phyloP scores from a whole-genome alignment of 2,888 invertebrate genomes.

The Drosophila barbarae region DNA sequence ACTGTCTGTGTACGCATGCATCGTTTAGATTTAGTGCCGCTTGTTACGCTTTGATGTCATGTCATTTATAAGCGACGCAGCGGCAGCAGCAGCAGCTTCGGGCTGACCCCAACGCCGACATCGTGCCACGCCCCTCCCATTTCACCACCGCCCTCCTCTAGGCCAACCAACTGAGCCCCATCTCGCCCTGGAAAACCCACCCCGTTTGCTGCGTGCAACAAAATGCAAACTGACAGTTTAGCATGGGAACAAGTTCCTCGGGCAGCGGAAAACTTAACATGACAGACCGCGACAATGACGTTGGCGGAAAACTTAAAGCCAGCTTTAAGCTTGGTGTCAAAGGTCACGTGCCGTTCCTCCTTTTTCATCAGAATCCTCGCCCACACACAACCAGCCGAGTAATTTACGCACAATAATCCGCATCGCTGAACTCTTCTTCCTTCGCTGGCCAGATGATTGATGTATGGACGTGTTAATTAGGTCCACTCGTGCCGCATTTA shows the following conservation, averaged over 20 bases:
- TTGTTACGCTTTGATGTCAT: constrained; percentile 73
- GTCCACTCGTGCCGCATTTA: constrained; percentile 62
- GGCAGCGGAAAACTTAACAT: constrained; percentile 60
- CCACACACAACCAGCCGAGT: constrained; percentile 52
- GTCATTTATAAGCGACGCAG: constrained; percentile 65
- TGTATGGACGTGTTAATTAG: constrained; percentile 76
- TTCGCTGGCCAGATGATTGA: constrained; percentile 64
- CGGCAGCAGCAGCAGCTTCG: constrained; percentile 29
- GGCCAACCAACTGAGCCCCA: constrained; percentile 1
- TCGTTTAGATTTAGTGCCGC: constrained; percentile 76
- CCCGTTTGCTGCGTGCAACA: constrained; percentile 40
- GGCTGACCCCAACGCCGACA: constrained; percentile 34
- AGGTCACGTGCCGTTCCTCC: constrained; percentile 53
- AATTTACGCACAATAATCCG: constrained; percentile 76
- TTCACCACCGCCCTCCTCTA: constrained; percentile 1
- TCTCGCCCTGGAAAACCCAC: not conserved
- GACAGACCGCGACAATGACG: constrained; percentile 60
- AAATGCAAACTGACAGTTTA: constrained; percentile 73
- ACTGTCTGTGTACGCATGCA: constrained; percentile 41
- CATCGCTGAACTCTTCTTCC: constrained; percentile 68
- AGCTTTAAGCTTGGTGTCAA: constrained; percentile 59
- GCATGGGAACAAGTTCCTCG: constrained; percentile 58
- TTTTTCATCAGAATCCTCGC: constrained; percentile 5
- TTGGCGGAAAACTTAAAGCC: constrained; percentile 58
- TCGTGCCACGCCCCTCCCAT: constrained; percentile 13